Evolutionary conservation across 2,888 invertebrate genomes (phyloP).

Genomic region (Athalia circularis): DNA sequence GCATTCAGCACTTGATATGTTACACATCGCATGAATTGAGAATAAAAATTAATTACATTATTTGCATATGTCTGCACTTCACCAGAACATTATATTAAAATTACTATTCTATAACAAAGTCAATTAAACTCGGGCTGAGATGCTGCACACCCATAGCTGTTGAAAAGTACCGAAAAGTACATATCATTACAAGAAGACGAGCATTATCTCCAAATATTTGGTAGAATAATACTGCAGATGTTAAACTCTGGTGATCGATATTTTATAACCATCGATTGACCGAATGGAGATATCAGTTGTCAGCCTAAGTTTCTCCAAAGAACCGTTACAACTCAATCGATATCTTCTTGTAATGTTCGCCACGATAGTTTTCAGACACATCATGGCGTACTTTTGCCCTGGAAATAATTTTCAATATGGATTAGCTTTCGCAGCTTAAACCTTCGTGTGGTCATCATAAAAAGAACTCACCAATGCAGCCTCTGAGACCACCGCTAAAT

Average conservation of each 20-base stretch:
- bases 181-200: no score
- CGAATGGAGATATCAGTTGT: slow-evolving; percentile 26
- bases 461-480: slow-evolving; percentile 62
- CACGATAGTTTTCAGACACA: slow-evolving; percentile 4
- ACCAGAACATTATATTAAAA: no score
- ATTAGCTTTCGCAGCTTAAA: not conserved
- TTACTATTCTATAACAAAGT: no score
- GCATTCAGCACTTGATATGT: no score
- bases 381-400: not conserved
- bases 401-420: not conserved
- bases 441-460: not conserved
- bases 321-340: not conserved
- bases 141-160: no score
- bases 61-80: no score
- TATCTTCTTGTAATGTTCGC: not conserved
- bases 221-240: slow-evolving; percentile 30
- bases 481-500: slow-evolving; percentile 67
- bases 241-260: slow-evolving; percentile 22
- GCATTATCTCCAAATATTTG: no score
- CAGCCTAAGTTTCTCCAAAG: not conserved
- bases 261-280: slow-evolving; percentile 30
- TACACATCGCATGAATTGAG: no score
- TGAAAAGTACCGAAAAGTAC: no score
- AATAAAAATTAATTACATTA: no score
- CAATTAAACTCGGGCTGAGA: no score